Evolutionary conservation across 2,797 vertebrate genomes (phyloP), one percentile per base, ranked within the genome.

Genomic region (Salarias fasciatus): DNA sequence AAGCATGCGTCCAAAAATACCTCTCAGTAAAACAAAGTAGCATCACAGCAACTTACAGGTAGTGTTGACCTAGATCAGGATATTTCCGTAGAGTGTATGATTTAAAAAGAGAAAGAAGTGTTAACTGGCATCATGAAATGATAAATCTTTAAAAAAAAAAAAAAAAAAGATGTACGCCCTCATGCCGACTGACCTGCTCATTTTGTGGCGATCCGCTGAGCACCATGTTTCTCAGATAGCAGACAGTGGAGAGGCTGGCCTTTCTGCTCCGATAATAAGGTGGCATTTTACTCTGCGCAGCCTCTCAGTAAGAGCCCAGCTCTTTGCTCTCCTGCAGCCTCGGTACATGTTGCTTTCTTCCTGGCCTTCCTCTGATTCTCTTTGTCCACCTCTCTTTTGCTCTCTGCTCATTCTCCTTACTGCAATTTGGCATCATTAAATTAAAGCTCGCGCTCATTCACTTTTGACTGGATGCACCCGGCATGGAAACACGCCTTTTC

Each of bases 201-300:
- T 84, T 69, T 77, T 54, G 50, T 60, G 54, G 50, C 69, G 74
- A 72, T 68, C 44, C 35, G 5, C 51, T 11, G 14, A 42, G 49
- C 76, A 53, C 80, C 63, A 73, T 61, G 66, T 71, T 66, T 63
- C 64, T 65, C 11, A 1, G 67, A 58, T 52, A 36, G 63, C 45
- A 35, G 47, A 55, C 59, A 61, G 60, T 73, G 63, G 53, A 15
- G 67, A 75, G 37, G 53, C 59, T 44, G 48, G 61, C 65, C 65
- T 80, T 77, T 82, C 60, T 75, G 60, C 60, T 79, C 69, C 49
- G 60, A 80, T 82, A 83, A 81, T 79, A 78, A 83, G 77, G 71
- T 82, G 80, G 76, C 79, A 88, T 86, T 86, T 82, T 80, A 44
- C 73, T 72, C 63, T 46, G 68, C 46, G 43, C 29, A 66, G 57